These are phyloP conservation scores for Ailurus styani DNA, from an alignment of 2,113 vertebrate genomes.

Conservation along the genomic window DNA sequence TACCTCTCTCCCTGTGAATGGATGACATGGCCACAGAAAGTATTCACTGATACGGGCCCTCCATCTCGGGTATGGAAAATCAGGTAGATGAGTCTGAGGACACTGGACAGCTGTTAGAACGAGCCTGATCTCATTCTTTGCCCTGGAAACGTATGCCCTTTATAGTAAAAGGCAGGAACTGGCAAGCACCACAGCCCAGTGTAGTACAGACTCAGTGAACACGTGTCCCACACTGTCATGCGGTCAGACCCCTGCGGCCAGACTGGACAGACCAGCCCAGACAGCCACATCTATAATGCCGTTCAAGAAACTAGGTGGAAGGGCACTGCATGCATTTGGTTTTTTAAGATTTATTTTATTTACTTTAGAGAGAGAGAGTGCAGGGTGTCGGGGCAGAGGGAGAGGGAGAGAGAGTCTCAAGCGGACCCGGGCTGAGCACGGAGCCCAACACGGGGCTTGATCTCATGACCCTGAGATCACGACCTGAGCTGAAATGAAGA, in stretches of 20 bases:
- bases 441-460: not conserved
- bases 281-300: not conserved
- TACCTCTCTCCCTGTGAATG: not conserved
- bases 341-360: not conserved
- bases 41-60: not conserved
- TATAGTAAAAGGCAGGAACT: not conserved
- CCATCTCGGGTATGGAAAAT: not conserved
- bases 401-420: not conserved
- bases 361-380: not conserved
- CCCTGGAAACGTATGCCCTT: not conserved
- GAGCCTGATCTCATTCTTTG: not conserved
- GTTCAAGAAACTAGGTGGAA: not conserved
- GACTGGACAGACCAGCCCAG: not conserved
- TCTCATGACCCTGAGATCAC: not conserved
- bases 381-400: not conserved
- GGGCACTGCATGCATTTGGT: not conserved
- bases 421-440: not conserved
- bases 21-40: not conserved
- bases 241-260: accelerated
- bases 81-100: accelerated
- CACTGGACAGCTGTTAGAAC: too few species aligned
- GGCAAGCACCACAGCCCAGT: not conserved
- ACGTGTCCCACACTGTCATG: too few species aligned
- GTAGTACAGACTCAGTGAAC: not conserved
- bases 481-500: not conserved